Evolutionary conservation across 2,113 vertebrate genomes (phyloP).

Genomic region (Esox niger): DNA sequence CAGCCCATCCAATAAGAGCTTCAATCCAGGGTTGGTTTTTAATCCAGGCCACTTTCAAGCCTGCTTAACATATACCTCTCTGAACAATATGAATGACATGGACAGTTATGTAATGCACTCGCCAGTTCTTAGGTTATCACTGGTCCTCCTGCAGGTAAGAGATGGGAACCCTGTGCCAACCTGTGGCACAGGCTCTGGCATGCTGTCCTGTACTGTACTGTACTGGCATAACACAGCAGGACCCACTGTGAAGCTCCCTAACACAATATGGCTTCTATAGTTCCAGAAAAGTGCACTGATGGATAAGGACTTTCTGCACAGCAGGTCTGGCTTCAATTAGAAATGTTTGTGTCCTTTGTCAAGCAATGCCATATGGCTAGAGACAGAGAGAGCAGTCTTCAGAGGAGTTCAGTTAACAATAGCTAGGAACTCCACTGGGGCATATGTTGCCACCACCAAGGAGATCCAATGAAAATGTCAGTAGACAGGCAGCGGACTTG

Average conservation of each 20-base stretch:
- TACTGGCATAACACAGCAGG: neutral
- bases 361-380: slow-evolving; percentile 70
- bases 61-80: no score
- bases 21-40: no score
- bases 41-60: no score
- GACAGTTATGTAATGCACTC: no score
- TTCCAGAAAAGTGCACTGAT: slow-evolving; percentile 47
- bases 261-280: slow-evolving; percentile 49
- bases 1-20: no score
- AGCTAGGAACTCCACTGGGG: slow-evolving; percentile 51
- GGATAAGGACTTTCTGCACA: slow-evolving; percentile 43
- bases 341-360: slow-evolving; percentile 73
- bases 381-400: slow-evolving; percentile 56
- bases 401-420: slow-evolving; percentile 68
- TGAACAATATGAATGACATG: no score
- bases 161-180: neutral
- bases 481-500: slow-evolving; percentile 7
- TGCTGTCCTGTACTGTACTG: slow-evolving; percentile 41
- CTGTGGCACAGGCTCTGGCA: slow-evolving; percentile 21
- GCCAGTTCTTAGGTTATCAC: no score
- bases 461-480: slow-evolving; percentile 43
- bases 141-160: neutral
- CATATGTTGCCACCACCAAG: slow-evolving; percentile 52
- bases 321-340: slow-evolving; percentile 69
- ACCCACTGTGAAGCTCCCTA: slow-evolving; percentile 31